These are phyloP conservation scores for Lymantria dispar DNA, from an alignment of 2,888 invertebrate genomes.

Conservation along the genomic window DNA sequence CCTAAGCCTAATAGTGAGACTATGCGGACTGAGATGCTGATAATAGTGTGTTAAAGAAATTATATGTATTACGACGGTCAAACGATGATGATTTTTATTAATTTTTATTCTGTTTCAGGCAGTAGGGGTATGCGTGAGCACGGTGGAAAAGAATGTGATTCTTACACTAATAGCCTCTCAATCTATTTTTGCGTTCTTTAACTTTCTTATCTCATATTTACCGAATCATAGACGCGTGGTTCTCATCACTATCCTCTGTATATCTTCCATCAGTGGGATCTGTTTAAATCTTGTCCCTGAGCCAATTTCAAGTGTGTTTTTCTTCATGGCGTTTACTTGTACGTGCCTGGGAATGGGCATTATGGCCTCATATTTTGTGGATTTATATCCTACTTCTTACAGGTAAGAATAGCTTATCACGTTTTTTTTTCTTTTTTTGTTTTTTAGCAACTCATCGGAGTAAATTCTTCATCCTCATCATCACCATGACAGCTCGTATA, in stretches of 20 bases:
- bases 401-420: slow-evolving; percentile 45
- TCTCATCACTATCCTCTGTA: slow-evolving; percentile 66
- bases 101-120: neutral
- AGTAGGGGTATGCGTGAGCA: slow-evolving; percentile 65
- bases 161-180: slow-evolving; percentile 86
- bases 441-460: too few species aligned
- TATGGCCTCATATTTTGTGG: slow-evolving; percentile 70
- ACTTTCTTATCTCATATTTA: slow-evolving; percentile 78
- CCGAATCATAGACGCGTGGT: slow-evolving; percentile 80
- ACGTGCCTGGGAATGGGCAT: slow-evolving; percentile 74
- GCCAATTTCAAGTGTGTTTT: slow-evolving; percentile 64
- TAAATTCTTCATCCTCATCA: too few species aligned
- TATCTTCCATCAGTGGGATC: slow-evolving; percentile 81
- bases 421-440: neutral
- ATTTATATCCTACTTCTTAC: slow-evolving; percentile 69
- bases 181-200: slow-evolving; percentile 82
- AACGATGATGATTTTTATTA: too few species aligned
- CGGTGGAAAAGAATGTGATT: slow-evolving; percentile 83
- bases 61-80: too few species aligned
- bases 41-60: too few species aligned
- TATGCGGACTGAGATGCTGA: too few species aligned
- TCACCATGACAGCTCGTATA: too few species aligned
- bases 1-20: too few species aligned
- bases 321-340: slow-evolving; percentile 67
- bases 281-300: slow-evolving; percentile 63